Conservation (phyloP, 2,888 invertebrate species). For the Melanostoma scalare region DNA sequence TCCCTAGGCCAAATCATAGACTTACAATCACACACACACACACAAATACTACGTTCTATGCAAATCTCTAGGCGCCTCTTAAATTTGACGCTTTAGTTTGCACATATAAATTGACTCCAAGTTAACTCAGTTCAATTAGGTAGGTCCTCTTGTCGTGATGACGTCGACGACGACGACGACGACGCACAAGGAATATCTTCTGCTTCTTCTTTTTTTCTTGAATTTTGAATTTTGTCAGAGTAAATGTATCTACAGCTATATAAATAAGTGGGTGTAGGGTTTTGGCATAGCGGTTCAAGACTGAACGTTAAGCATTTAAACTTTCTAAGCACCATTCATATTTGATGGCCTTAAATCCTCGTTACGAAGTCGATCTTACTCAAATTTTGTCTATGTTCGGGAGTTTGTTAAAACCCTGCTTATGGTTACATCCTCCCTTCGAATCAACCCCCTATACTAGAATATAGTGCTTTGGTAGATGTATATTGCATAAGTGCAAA, state of each 20-base stretch:
- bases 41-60: constrained; percentile 46
- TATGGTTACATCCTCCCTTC: too few species aligned
- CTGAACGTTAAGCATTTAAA: constrained; percentile 57
- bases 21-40: constrained; percentile 30
- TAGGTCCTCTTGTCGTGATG: constrained; percentile 30
- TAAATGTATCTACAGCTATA: constrained; percentile 17
- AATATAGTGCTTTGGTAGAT: background rate
- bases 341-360: constrained; percentile 50
- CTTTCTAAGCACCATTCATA: constrained; percentile 58
- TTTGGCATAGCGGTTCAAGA: constrained; percentile 8
- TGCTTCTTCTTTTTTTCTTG: constrained; percentile 39
- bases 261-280: too few species aligned
- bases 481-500: constrained; percentile 25
- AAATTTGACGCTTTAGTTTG: constrained; percentile 66
- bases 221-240: constrained; percentile 27
- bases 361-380: constrained; percentile 14
- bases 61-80: constrained; percentile 70
- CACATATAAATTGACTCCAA: constrained; percentile 66
- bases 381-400: background rate
- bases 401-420: background rate
- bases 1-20: constrained; percentile 36
- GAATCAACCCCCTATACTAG: background rate
- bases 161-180: background rate
- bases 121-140: constrained; percentile 70
- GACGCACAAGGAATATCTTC: constrained; percentile 24